phyloP scores from a whole-genome alignment of 2,888 invertebrate genomes.

The Caenorhabditis parvicauda region DNA sequence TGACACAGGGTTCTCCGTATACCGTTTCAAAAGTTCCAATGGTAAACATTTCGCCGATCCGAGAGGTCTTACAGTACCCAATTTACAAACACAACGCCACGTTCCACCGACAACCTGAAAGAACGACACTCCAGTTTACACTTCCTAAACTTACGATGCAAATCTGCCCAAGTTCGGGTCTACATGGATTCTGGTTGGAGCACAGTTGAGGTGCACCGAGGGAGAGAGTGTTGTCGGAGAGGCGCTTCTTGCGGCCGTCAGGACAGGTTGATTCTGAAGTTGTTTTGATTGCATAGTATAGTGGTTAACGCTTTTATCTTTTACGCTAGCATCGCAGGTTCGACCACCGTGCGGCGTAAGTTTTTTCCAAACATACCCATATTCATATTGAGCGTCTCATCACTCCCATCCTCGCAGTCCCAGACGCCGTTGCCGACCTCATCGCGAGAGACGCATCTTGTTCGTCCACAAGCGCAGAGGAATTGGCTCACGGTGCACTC shows the following conservation, averaged over 20 bases:
- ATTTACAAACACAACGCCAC: constrained; percentile 57
- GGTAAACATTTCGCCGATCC: constrained; percentile 55
- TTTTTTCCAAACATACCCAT: neutral
- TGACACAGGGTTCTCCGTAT: constrained; percentile 33
- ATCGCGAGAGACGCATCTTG: constrained; percentile 63
- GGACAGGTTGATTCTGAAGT: neutral
- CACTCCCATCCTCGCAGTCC: constrained; percentile 47
- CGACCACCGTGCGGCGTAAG: too few relatives aligned
- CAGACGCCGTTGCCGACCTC: constrained; percentile 63
- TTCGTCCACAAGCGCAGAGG: constrained; percentile 65
- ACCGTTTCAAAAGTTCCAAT: constrained; percentile 41
- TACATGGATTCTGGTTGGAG: constrained; percentile 30
- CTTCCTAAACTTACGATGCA: constrained; percentile 43
- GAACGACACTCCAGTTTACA: neutral
- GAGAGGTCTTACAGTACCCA: constrained; percentile 56
- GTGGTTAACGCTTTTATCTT: too few relatives aligned
- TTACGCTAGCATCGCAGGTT: too few relatives aligned
- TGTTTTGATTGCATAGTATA: neutral
- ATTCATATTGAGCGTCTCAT: constrained; percentile 27
- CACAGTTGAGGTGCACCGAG: constrained; percentile 35
- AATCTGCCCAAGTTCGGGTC: constrained; percentile 49
- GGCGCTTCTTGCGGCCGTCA: too few relatives aligned
- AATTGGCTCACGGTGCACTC: constrained; percentile 64
- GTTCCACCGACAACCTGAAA: constrained; percentile 53
- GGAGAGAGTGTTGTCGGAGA: constrained; percentile 21